These are phyloP conservation scores for Sebastes aleutianus DNA, from an alignment of 2,797 vertebrate genomes.

Conservation along the genomic window DNA sequence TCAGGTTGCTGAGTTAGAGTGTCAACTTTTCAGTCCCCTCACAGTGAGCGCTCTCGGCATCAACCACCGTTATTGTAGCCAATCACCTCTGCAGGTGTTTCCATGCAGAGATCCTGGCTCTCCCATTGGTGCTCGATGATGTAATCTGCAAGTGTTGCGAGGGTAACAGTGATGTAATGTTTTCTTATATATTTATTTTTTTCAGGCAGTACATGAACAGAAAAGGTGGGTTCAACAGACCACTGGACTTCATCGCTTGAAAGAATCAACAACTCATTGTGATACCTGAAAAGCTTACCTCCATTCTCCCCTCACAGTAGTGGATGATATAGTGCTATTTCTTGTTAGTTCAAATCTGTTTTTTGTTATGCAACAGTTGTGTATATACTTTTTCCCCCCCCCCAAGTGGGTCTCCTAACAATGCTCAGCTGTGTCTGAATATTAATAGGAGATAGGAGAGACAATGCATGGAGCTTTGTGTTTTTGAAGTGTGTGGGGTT, in stretches of 20 bases:
- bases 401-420: background rate
- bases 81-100: conserved; percentile 84
- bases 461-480: background rate
- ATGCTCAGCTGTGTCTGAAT: background rate
- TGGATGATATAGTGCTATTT: background rate
- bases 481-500: conserved; percentile 18
- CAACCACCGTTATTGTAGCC: conserved; percentile 70
- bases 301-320: background rate
- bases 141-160: conserved; percentile 85
- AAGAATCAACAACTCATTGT: background rate
- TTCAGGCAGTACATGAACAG: conserved; percentile 98
- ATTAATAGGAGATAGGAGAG: background rate
- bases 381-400: background rate
- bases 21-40: conserved; percentile 44
- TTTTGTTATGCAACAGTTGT: conserved; percentile 22
- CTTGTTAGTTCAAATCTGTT: conserved; percentile 1
- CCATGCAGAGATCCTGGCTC: conserved; percentile 68
- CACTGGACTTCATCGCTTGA: conserved; percentile 97
- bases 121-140: conserved; percentile 84
- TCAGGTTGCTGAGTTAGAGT: conserved; percentile 22
- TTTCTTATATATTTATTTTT: conserved; percentile 65
- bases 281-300: background rate
- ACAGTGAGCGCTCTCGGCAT: conserved; percentile 45
- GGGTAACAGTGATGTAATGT: conserved; percentile 85
- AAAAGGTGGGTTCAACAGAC: conserved; percentile 99